Base-by-base conservation (phyloP, 1,140 invertebrate species). In the Fopius arisanus region DNA sequence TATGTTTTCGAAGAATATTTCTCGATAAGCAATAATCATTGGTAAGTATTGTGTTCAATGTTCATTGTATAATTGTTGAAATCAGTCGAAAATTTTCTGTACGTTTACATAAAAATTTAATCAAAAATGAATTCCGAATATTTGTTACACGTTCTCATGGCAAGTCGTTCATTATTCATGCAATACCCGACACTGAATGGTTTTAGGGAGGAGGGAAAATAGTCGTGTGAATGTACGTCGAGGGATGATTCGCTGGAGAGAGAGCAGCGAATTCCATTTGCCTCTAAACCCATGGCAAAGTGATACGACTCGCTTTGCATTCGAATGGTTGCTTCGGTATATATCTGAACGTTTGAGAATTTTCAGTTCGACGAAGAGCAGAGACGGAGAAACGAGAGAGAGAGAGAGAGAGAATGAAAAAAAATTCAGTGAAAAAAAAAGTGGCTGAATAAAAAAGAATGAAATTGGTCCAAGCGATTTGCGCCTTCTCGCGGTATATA, bases 251-350 rank as follows among this genome's bases (percentile, higher is more conserved):
- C 28, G 62, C 48, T 37, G 33, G 66, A 67, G 43, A 68, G 51
- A 67, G 43, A 29, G 37, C 33, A 62, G n/a, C 33, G 67, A 41
- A 68, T 37, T 26, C 70, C 48, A 62, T 73, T 67, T 67, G 48
- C 65, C n/a, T 29, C 23, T 48, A 33, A 37, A 68, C 69, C 54
- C 54, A 43, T 43, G 29, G 72, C 70, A 76, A 81, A 82, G 74
- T 72, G 78, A 81, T 79, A 81, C 77, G 76, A 74, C 67, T 63
- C 77, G 76, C 68, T 81, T 82, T 79, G 80, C 80, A 78, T 80
- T 78, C 78, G 75, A 80, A 81, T 77, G 76, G 72, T 74, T 51
- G 59, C 59, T 28, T 37, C 71, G 68, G 21, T 62, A 59, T 48
- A 68, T 73, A 71, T 68, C 78, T 76, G 73, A 77, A 73, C 67